phyloP scores from a whole-genome alignment of 2,113 vertebrate genomes.

The Helogale parvula region DNA sequence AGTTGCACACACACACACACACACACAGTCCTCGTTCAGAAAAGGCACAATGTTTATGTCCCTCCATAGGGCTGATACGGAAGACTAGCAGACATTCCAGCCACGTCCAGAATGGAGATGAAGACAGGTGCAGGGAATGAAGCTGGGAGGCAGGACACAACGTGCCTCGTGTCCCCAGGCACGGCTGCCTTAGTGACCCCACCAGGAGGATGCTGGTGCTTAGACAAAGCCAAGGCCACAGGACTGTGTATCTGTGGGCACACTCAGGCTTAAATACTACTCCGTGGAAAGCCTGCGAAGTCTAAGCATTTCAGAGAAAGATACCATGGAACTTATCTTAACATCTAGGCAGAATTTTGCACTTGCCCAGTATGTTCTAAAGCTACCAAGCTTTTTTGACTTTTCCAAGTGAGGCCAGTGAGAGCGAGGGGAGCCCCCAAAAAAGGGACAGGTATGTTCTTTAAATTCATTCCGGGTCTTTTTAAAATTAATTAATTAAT shows the following conservation, averaged over 20 bases:
- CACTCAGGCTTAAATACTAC: neutral
- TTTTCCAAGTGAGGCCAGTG: neutral
- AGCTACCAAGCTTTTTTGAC: neutral
- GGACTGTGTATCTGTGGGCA: rapidly evolving
- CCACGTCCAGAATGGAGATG: conserved; percentile 54
- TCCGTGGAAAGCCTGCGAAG: neutral
- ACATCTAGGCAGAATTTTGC: neutral
- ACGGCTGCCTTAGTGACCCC: rapidly evolving
- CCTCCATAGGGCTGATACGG: conserved; percentile 72
- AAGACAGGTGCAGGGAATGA: conserved; percentile 74
- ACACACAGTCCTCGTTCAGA: conserved; percentile 62
- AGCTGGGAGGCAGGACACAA: rapidly evolving
- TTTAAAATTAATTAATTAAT: no score
- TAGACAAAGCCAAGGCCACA: neutral
- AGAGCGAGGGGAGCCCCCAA: neutral
- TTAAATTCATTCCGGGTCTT: neutral
- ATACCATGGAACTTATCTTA: neutral
- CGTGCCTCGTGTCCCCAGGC: neutral
- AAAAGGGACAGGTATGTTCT: neutral
- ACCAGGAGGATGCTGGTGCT: no score
- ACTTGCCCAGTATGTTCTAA: neutral
- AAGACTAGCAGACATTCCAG: conserved; percentile 78
- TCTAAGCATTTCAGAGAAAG: neutral
- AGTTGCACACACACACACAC: conserved; percentile 70
- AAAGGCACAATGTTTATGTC: conserved; percentile 82